Percentiles rank a stretch among this genome's conserved stretches.
phyloP scores from a whole-genome alignment of 2,113 vertebrate species.

The Sinocyclocheilus grahami region DNA sequence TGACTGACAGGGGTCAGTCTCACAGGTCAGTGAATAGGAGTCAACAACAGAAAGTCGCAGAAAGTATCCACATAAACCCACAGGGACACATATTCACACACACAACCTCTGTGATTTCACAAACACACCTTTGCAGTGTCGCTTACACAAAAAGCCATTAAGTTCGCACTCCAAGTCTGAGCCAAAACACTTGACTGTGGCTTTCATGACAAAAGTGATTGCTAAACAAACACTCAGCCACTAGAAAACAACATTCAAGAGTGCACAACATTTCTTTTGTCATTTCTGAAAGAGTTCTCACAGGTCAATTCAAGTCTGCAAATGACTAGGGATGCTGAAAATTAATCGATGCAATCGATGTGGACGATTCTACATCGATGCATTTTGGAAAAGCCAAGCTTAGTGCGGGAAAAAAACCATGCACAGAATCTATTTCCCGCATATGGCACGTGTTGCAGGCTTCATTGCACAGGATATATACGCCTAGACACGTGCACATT shows the following conservation, averaged over 20 bases:
- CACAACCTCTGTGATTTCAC: constrained; percentile 37
- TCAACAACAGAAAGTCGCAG: not conserved
- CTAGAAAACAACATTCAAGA: constrained; percentile 21
- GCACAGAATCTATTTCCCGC: no score
- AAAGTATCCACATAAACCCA: constrained; percentile 6
- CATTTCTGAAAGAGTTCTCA: not conserved
- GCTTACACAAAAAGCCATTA: constrained; percentile 14
- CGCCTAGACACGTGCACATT: no score
- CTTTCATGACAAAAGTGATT: not conserved
- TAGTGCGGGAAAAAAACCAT: no score
- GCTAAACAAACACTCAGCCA: constrained; percentile 2
- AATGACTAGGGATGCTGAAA: no score
- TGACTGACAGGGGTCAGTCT: constrained; percentile 31
- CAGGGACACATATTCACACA: not conserved
- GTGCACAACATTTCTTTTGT: not conserved
- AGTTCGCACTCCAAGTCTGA: not conserved
- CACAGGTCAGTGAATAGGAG: constrained; percentile 20
- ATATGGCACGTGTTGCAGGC: no score
- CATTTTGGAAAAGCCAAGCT: no score
- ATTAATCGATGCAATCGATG: no score
- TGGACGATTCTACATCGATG: no score
- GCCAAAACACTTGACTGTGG: not conserved
- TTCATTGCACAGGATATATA: no score
- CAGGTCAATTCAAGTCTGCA: constrained; percentile 5
- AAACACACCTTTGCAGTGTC: constrained; percentile 22